Conservation (phyloP, 2,797 vertebrate genomes). For the Urosaurus nigricauda region DNA sequence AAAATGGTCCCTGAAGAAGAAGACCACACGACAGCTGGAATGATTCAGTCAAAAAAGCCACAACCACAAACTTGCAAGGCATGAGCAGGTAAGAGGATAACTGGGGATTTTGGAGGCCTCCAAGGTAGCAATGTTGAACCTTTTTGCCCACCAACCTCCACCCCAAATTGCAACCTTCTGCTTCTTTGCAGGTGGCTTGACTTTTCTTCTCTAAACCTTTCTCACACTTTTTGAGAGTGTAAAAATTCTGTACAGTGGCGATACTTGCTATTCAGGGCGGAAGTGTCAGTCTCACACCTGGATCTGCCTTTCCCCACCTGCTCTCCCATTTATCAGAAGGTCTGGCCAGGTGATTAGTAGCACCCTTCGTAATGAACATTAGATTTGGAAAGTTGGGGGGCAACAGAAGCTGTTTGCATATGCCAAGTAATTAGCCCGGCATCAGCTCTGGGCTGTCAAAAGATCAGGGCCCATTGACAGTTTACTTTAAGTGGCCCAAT, state of each 20-base stretch:
- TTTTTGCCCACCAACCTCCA: accelerated
- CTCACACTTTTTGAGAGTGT: background rate
- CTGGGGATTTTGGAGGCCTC: background rate
- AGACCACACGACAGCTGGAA: too few relatives aligned
- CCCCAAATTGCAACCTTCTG: background rate
- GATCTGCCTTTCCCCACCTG: conserved; percentile 43
- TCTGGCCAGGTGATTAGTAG: conserved; percentile 78
- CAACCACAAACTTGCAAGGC: too few relatives aligned
- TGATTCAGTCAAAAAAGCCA: too few relatives aligned
- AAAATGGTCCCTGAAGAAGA: too few relatives aligned
- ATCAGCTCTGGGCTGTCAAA: conserved; percentile 78
- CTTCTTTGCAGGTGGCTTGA: background rate
- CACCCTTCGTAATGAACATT: conserved; percentile 77
- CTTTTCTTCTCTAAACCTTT: background rate
- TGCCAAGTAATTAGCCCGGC: conserved; percentile 76
- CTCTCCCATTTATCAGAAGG: conserved; percentile 53
- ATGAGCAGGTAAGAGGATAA: background rate
- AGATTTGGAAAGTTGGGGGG: conserved; percentile 71
- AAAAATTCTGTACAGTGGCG: background rate
- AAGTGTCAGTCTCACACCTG: conserved; percentile 45
- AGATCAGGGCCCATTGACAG: conserved; percentile 78
- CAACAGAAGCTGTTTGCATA: conserved; percentile 64
- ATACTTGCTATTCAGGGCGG: conserved; percentile 42
- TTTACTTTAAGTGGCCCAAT: conserved; percentile 85
- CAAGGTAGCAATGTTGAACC: background rate